Percentiles rank a stretch among this genome's conserved stretches.
Evolutionary conservation across 2,888 invertebrate genomes (phyloP).

Genomic region (Lepidonotus clava): DNA sequence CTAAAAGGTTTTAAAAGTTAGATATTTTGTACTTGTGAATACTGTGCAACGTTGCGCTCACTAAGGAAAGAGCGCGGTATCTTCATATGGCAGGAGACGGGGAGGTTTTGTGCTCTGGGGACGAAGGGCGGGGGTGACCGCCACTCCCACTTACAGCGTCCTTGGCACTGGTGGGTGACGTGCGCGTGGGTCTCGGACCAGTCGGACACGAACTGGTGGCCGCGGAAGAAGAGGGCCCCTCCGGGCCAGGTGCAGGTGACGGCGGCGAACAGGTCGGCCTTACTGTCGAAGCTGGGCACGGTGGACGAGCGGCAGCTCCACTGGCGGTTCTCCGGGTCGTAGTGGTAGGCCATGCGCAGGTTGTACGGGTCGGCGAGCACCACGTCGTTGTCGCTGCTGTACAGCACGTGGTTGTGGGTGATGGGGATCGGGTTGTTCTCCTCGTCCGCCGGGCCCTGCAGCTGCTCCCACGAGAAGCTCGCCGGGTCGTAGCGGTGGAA

Average conservation of each 20-base stretch:
- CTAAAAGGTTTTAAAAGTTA: too few relatives aligned
- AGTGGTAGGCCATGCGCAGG: conserved; percentile 45
- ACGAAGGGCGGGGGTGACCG: conserved; percentile 38
- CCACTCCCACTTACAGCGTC: conserved; percentile 40
- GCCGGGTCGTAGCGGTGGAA: conserved; percentile 49
- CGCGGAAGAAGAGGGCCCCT: conserved; percentile 3
- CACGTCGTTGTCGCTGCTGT: neutral
- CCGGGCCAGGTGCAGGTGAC: conserved; percentile 36
- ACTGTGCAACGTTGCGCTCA: conserved; percentile 19
- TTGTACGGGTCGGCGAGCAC: conserved; percentile 30
- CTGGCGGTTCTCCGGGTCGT: conserved; percentile 44
- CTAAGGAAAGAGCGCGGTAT: conserved; percentile 5
- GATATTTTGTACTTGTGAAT: conserved; percentile 25
- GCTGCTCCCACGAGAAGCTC: conserved; percentile 30
- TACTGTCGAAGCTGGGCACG: conserved; percentile 34
- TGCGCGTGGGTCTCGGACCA: conserved; percentile 28
- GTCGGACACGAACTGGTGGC: conserved; percentile 31
- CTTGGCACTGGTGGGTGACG: neutral
- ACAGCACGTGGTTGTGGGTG: conserved; percentile 38
- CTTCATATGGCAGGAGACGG: conserved; percentile 34
- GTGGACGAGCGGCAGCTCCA: conserved; percentile 36
- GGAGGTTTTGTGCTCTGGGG: neutral
- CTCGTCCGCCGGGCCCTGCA: conserved; percentile 32
- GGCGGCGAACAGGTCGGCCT: conserved; percentile 20
- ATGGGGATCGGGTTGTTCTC: conserved; percentile 44